Evolutionary conservation across 2,113 vertebrate species (phyloP), one percentile per base, ranked within the genome.

Genomic region (Peromyscus maniculatus): DNA sequence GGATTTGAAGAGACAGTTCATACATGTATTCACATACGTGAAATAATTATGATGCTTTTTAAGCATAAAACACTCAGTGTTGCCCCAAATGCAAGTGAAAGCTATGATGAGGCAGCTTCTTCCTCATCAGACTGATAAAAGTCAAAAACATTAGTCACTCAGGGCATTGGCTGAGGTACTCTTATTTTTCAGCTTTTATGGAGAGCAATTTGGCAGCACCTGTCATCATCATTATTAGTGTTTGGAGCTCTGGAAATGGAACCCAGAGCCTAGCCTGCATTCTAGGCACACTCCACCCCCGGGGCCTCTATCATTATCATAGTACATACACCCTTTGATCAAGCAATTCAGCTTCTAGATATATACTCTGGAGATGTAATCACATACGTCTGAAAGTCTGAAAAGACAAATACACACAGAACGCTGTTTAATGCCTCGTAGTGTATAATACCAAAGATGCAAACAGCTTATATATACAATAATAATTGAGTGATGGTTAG

Each of bases 401-500:
- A 92, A 91, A 79, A 64, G 17, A 78, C 7, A 82, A 8, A 75
- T 12, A 59, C 1, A 62, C 19, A 46, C 8, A 89, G 17, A 36
- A 59, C 5, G 16, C 83, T 82, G 74, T 39, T 16, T 89, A 39
- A 75, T 49, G 4, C 33, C 93, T 17, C 21, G 46, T n/a, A 7
- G 16, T 49, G 19, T 69, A 15, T 75, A 91, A 31, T 75, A 88
- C 1, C 78, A 95, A 89, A 89, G 36, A 66, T 77, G 3, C 28
- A 87, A 59, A n/a, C 33, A 87, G 15, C 21, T 36, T 39, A 74
- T 74, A 80, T 15, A 19, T 26, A 66, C 16, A 66, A 16, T 94
- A 96, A 86, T 93, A 94, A 95, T 39, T 80, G 46, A 96, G 87
- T 71, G 46, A 91, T 82, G 43, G 52, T 12, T 91, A 94, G 72